Conservation (phyloP, 2,113 vertebrate genomes). For the Gadus macrocephalus region DNA sequence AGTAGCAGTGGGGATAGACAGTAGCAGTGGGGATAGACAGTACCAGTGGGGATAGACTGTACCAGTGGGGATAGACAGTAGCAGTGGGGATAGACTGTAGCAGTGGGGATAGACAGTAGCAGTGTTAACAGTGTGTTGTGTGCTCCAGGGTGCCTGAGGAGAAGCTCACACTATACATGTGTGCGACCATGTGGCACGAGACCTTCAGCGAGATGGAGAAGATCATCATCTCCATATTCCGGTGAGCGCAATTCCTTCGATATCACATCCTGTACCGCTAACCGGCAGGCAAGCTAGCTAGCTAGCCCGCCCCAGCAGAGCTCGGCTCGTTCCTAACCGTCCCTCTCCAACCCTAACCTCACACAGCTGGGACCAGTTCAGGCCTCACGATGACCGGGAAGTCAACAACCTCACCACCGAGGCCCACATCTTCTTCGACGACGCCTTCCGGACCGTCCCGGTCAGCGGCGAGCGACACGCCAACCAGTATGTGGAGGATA, state of each 20-base stretch:
- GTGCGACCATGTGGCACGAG: slow-evolving; percentile 77
- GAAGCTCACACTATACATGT: slow-evolving; percentile 53
- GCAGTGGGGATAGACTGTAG: too few relatives aligned
- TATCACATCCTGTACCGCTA: too few relatives aligned
- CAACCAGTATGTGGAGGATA: slow-evolving; percentile 45
- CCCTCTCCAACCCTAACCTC: background rate
- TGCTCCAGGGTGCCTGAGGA: background rate
- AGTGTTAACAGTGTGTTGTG: too few relatives aligned
- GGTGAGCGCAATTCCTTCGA: slow-evolving; percentile 43
- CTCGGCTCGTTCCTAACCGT: background rate
- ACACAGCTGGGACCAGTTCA: slow-evolving; percentile 64
- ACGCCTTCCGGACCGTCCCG: slow-evolving; percentile 43
- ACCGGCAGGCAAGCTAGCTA: too few relatives aligned
- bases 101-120: too few relatives aligned
- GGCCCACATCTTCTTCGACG: slow-evolving; percentile 62
- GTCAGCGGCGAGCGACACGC: slow-evolving; percentile 31
- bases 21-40: too few relatives aligned
- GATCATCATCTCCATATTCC: slow-evolving; percentile 71
- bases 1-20: too few relatives aligned
- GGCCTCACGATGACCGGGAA: slow-evolving; percentile 31
- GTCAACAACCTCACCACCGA: slow-evolving; percentile 47
- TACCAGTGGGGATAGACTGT: too few relatives aligned
- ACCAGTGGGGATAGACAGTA: too few relatives aligned
- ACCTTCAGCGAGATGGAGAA: slow-evolving; percentile 69
- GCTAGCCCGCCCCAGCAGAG: background rate